A percentile compares a stretch with the other conserved stretches of the same genome.
Evolutionary conservation across 2,113 vertebrate genomes (phyloP).

Genomic region (Notarius lentiginosus): DNA sequence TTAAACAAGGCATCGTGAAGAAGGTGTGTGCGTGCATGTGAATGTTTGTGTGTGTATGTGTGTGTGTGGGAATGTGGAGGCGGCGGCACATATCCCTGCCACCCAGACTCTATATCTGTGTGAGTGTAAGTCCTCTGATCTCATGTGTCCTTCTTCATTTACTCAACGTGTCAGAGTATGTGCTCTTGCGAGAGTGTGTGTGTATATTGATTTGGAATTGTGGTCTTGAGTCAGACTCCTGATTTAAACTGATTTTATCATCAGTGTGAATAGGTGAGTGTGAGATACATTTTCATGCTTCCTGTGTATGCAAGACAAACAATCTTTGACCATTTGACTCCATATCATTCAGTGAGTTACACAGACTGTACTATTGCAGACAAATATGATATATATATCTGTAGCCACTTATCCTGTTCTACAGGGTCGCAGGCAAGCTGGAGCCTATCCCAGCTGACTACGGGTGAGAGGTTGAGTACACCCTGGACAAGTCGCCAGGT

Average conservation of each 20-base stretch:
- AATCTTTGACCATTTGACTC: not conserved
- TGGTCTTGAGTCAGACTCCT: not conserved
- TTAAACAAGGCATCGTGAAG: slow-evolving; percentile 40
- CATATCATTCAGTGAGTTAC: not conserved
- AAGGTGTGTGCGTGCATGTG: slow-evolving; percentile 24
- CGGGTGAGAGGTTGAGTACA: too few relatives aligned
- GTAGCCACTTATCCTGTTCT: too few relatives aligned
- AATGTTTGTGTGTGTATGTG: slow-evolving; percentile 2
- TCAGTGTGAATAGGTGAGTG: slow-evolving; percentile 35
- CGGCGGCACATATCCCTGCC: slow-evolving; percentile 16
- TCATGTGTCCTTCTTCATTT: slow-evolving; percentile 1
- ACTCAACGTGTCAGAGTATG: slow-evolving; percentile 16
- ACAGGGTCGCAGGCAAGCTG: too few relatives aligned
- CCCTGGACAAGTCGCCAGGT: too few relatives aligned
- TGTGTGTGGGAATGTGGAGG: slow-evolving; percentile 13
- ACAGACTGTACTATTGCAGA: not conserved
- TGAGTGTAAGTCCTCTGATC: slow-evolving; percentile 16
- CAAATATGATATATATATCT: not conserved
- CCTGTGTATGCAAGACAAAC: not conserved
- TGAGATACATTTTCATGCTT: not conserved
- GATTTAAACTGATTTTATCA: slow-evolving; percentile 19
- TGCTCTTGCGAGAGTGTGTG: not conserved
- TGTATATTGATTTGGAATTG: not conserved
- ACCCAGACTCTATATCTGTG: slow-evolving; percentile 30
- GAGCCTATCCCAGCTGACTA: too few relatives aligned